Evolutionary conservation across 2,888 invertebrate species (phyloP).

Genomic region (Plutella xylostella): DNA sequence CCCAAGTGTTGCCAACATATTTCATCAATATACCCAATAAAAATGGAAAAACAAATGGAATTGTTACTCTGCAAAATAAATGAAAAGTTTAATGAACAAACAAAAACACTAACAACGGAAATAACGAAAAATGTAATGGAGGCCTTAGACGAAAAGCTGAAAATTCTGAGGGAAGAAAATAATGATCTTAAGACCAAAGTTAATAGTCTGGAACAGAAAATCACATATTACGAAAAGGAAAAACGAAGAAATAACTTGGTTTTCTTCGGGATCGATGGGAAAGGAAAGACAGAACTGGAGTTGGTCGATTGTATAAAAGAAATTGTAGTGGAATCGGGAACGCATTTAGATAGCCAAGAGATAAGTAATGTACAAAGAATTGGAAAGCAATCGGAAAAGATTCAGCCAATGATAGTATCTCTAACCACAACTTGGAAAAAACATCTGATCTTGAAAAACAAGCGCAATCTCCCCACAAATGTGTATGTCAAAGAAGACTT

Average conservation of each 20-base stretch:
- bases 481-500: constrained; percentile 12
- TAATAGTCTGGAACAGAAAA: constrained; percentile 8
- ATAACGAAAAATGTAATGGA: constrained; percentile 8
- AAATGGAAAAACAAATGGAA: not conserved
- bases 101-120: constrained; percentile 3
- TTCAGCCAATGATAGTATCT: constrained; percentile 12
- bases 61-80: constrained; percentile 1
- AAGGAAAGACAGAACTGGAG: constrained; percentile 12
- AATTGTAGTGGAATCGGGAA: constrained; percentile 1
- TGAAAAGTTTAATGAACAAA: constrained; percentile 10
- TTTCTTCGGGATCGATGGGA: constrained; percentile 12
- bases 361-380: constrained; percentile 7
- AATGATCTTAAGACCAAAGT: constrained; percentile 5
- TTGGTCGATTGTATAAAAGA: constrained; percentile 11
- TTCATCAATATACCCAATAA: too few relatives aligned
- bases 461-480: constrained; percentile 1
- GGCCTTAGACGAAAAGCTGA: constrained; percentile 9
- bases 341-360: constrained; percentile 7
- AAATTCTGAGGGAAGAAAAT: constrained; percentile 10
- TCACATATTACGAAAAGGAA: constrained; percentile 2
- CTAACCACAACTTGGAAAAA: constrained; percentile 12
- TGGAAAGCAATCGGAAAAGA: not conserved
- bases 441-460: constrained; percentile 7
- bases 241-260: constrained; percentile 10
- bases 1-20: too few relatives aligned